Percentiles rank a stretch among this genome's conserved stretches.
These are phyloP conservation scores for Oostethus manadensis DNA, from an alignment of 2,113 vertebrate species.

Conservation along the genomic window DNA sequence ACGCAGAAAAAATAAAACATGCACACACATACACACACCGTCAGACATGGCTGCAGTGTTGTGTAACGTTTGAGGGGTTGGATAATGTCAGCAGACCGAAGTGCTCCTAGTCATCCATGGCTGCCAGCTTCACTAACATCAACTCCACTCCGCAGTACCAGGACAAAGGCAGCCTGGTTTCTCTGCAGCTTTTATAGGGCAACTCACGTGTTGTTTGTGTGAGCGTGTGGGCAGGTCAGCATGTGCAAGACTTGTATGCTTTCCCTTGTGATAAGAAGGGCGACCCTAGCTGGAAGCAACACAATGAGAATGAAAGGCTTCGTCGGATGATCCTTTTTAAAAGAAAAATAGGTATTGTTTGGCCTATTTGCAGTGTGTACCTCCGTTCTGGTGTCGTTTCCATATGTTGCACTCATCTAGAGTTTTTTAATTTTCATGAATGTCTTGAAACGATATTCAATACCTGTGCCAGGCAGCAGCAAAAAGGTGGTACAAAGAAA, in stretches of 20 bases:
- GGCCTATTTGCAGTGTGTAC: neutral
- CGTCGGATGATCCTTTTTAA: neutral
- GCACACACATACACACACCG: conserved; percentile 8
- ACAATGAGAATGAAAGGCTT: neutral
- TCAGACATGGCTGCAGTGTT: conserved; percentile 31
- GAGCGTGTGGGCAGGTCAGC: conserved; percentile 12
- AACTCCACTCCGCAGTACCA: conserved; percentile 39
- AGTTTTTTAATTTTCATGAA: too few relatives aligned
- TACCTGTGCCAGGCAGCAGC: too few relatives aligned
- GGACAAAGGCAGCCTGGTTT: conserved; percentile 46
- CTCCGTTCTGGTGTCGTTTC: conserved; percentile 1
- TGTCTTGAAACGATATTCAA: too few relatives aligned
- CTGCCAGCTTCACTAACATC: conserved; percentile 59
- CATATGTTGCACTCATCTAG: neutral
- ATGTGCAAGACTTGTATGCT: conserved; percentile 18
- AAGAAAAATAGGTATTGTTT: neutral
- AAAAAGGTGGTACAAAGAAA: too few relatives aligned
- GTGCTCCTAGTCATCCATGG: conserved; percentile 56
- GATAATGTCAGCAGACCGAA: conserved; percentile 59
- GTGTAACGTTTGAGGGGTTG: conserved; percentile 48
- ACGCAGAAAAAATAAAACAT: conserved; percentile 40
- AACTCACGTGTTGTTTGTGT: conserved; percentile 23
- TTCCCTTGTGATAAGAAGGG: conserved; percentile 18
- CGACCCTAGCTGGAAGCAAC: conserved; percentile 28
- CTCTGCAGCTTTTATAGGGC: conserved; percentile 45